phyloP scores from a whole-genome alignment of 2,888 invertebrate species.

The Blera fallax region DNA sequence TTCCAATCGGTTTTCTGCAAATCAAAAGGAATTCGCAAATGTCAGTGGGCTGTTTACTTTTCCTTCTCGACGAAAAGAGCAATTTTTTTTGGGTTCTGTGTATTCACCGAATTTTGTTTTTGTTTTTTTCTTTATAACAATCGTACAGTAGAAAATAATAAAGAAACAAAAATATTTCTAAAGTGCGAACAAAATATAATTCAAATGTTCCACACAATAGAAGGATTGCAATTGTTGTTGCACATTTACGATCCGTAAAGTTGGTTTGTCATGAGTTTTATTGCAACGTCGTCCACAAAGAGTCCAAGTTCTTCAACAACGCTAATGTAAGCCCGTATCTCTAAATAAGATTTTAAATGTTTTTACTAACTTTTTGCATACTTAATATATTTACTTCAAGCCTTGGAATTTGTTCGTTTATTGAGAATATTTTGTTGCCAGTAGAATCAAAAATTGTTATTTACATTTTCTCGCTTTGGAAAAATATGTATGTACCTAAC shows the following conservation, averaged over 20 bases:
- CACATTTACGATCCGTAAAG: conserved; percentile 39
- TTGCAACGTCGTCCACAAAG: conserved; percentile 67
- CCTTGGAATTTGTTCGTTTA: conserved; percentile 14
- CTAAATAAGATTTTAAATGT: not conserved
- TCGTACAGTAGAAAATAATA: not conserved
- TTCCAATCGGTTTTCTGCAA: conserved; percentile 1
- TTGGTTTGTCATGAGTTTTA: conserved; percentile 69
- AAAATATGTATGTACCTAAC: conserved; percentile 4
- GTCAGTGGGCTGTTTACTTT: conserved; percentile 66
- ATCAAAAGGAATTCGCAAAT: conserved; percentile 42
- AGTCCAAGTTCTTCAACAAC: conserved; percentile 64
- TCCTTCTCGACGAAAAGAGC: not conserved
- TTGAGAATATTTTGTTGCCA: conserved; percentile 24
- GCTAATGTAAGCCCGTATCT: conserved; percentile 58
- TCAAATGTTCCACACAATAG: conserved; percentile 61
- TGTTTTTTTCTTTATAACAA: not conserved
- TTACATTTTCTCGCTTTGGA: not conserved
- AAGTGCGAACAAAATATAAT: conserved; percentile 7
- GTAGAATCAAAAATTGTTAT: not conserved
- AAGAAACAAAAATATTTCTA: not conserved
- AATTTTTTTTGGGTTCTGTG: conserved; percentile 4
- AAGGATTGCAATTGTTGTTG: conserved; percentile 55
- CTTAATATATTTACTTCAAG: not conserved
- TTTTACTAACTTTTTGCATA: not conserved
- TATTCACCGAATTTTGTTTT: conserved; percentile 22